A percentile compares a stretch with the other conserved stretches of the same genome.
phyloP scores from a whole-genome alignment of 2,888 invertebrate species.

The Suillia variegata region DNA sequence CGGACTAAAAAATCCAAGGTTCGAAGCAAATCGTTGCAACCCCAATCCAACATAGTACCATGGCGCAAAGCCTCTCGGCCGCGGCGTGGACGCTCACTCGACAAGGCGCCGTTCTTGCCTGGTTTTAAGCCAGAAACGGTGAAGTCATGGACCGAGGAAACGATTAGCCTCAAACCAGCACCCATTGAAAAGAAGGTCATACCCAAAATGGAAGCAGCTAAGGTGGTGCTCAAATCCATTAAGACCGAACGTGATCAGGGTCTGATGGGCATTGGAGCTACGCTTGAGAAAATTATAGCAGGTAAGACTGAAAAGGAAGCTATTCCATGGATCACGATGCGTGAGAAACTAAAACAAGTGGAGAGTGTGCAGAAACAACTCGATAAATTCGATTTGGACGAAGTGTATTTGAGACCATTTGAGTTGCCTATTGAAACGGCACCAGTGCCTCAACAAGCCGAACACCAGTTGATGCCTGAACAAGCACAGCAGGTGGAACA shows the following conservation, averaged over 20 bases:
- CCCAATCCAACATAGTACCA: constrained; percentile 53
- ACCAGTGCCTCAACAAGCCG: constrained; percentile 33
- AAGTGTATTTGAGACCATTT: constrained; percentile 60
- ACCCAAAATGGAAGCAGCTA: constrained; percentile 63
- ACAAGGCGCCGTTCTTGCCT: constrained; percentile 57
- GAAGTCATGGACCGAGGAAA: constrained; percentile 71
- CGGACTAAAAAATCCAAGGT: constrained; percentile 54
- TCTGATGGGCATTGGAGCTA: constrained; percentile 56
- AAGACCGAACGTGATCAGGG: constrained; percentile 62
- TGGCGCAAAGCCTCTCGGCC: constrained; percentile 59
- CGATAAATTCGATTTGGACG: constrained; percentile 59
- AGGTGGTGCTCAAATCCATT: constrained; percentile 63
- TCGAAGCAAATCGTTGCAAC: constrained; percentile 60
- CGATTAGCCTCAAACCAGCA: constrained; percentile 67
- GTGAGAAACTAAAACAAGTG: constrained; percentile 55
- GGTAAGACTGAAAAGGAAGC: constrained; percentile 58
- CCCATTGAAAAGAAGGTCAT: constrained; percentile 64
- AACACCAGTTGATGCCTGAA: constrained; percentile 36
- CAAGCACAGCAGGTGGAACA: constrained; percentile 54
- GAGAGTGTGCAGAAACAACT: constrained; percentile 60
- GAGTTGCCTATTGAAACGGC: constrained; percentile 44
- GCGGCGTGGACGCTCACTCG: constrained; percentile 62
- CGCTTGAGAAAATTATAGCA: constrained; percentile 56
- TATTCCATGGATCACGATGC: constrained; percentile 59
- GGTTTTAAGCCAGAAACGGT: constrained; percentile 59